Evolutionary conservation across 1,140 invertebrate genomes (phyloP), one percentile per base, ranked within the genome.

Genomic region (Drosophila triauraria): DNA sequence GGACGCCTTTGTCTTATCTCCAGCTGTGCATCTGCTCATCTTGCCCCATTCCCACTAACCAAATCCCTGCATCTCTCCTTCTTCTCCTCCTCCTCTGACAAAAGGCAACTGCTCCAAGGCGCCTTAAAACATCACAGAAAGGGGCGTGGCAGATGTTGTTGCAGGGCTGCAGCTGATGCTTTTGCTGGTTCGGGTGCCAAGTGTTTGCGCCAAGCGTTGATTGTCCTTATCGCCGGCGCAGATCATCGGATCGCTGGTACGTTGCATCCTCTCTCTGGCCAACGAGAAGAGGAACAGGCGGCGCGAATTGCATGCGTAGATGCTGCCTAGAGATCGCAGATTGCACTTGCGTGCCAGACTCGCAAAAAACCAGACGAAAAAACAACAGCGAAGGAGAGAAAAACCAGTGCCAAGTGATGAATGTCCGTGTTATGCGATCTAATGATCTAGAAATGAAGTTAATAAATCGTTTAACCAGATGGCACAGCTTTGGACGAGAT

Each of bases 371-470:
- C 40, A 51, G 17, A 43, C 54, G 27, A 10, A 23, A 57, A 30
- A 56, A 23, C 17, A 51, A 53, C 27, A 65, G 51, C 32, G 46
- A n/a, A 35, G 10, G n/a, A 15, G 44, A 42, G 43, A 63, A 63
- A 43, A 78, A 58, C 51, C 75, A 58, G 76, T 64, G 69, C 69
- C 82, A 86, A 88, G 84, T 91, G 88, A 91, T 91, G 88, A 91
- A 91, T 91, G 88, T 85, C 88, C 90, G 76, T 90, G 90, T 91
- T 91, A 91, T 85, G 82, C 88, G 88, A 91, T 91, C 88, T 91
- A 91, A 91, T 91, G 88, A 91, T 91, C 88, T 88, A 85, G 88
- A 91, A 91, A 91, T 91, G 81, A 91, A 90, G 88, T 88, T 91
- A 88, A 91, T 91, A 91, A 91, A 91, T 91, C 88, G 88, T 85